A percentile compares a stretch with the other conserved stretches of the same genome.
These are phyloP conservation scores for Ceryle rudis DNA, from an alignment of 2,797 vertebrate genomes.

Conservation along the genomic window DNA sequence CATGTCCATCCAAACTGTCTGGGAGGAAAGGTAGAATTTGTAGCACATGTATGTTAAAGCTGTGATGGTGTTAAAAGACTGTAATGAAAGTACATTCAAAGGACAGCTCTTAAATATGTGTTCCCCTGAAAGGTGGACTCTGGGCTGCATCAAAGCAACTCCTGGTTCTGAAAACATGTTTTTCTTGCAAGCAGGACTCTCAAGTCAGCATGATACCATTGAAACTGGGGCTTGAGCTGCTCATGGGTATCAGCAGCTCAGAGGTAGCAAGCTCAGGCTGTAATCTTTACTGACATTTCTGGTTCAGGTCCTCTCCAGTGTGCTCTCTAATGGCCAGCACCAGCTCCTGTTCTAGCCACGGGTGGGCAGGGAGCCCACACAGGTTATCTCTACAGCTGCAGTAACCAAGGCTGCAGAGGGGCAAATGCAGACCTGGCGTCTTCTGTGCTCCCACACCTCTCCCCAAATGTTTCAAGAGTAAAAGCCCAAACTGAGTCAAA, in stretches of 20 bases:
- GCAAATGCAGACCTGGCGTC: not conserved
- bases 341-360: not conserved
- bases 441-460: not conserved
- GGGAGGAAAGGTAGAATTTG: not conserved
- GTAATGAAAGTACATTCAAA: not conserved
- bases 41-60: rapidly evolving
- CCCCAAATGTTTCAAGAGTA: not conserved
- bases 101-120: not conserved
- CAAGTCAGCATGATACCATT: not conserved
- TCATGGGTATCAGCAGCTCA: not conserved
- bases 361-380: rapidly evolving
- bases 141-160: not conserved
- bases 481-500: not conserved
- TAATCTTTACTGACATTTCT: not conserved
- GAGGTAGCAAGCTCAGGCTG: not conserved
- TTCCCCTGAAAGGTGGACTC: not conserved
- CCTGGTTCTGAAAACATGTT: not conserved
- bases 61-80: not conserved
- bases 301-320: not conserved
- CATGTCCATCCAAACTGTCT: not conserved
- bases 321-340: not conserved
- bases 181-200: not conserved
- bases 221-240: not conserved
- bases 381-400: not conserved
- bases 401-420: not conserved